phyloP scores from a whole-genome alignment of 2,113 vertebrate genomes.

The Melanotaenia duboulayi region DNA sequence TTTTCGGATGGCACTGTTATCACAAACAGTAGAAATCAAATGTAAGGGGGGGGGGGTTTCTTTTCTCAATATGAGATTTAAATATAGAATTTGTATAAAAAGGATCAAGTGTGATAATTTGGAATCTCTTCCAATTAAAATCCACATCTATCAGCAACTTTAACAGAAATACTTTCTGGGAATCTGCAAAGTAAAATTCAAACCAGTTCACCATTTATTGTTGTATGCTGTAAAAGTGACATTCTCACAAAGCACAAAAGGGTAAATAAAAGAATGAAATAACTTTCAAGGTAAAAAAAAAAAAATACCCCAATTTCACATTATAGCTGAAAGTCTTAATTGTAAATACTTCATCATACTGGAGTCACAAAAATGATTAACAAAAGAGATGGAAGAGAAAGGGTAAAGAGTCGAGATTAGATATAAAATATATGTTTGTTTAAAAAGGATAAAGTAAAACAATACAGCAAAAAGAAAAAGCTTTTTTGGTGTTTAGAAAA shows the following conservation, averaged over 20 bases:
- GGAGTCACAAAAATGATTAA: constrained; percentile 16
- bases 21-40: constrained; percentile 14
- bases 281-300: constrained; percentile 8
- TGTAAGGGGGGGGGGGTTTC: background rate
- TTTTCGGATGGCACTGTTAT: constrained; percentile 17
- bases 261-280: constrained; percentile 13
- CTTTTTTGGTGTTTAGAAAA: constrained; percentile 21
- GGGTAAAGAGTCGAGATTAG: background rate
- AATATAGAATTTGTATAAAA: constrained; percentile 23
- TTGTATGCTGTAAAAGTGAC: background rate
- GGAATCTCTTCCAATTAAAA: constrained; percentile 13
- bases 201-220: constrained; percentile 2
- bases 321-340: background rate
- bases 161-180: background rate
- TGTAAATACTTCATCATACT: background rate
- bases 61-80: constrained; percentile 14
- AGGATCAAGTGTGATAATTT: background rate
- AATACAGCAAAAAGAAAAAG: constrained; percentile 23
- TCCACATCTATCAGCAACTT: background rate
- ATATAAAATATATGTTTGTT: constrained; percentile 17
- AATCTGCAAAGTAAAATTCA: constrained; percentile 1
- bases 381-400: background rate
- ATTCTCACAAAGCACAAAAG: background rate
- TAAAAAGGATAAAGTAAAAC: constrained; percentile 28
- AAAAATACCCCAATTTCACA: background rate